Percentiles rank a stretch among this genome's conserved stretches.
Evolutionary conservation across 2,888 invertebrate genomes (phyloP).

Genomic region (Andricus quercusramuli): DNA sequence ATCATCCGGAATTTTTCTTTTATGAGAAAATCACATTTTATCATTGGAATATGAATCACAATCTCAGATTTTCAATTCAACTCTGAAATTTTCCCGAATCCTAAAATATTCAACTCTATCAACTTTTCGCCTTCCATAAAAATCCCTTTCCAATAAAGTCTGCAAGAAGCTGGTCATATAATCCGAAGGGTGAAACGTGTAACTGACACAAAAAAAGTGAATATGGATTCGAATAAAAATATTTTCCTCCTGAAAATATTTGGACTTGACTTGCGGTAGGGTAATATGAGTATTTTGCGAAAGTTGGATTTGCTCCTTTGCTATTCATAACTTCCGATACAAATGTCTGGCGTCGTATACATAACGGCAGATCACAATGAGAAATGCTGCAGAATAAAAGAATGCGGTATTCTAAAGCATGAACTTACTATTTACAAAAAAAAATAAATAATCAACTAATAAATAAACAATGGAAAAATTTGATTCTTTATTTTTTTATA

Average conservation of each 20-base stretch:
- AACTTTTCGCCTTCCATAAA: background rate
- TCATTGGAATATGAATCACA: background rate
- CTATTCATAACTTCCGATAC: slow-evolving; percentile 2
- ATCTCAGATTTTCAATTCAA: background rate
- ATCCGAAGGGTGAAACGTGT: background rate
- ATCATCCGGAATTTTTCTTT: too few species aligned
- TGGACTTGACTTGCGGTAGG: background rate
- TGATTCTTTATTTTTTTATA: too few species aligned
- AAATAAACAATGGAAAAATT: too few species aligned
- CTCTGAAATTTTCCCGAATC: background rate
- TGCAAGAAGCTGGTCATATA: background rate
- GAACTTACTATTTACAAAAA: too few species aligned
- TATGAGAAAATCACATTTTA: too few species aligned
- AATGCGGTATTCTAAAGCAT: too few species aligned
- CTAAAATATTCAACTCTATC: background rate
- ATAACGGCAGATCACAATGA: too few species aligned
- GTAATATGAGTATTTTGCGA: background rate
- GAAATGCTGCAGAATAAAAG: too few species aligned
- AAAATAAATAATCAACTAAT: too few species aligned
- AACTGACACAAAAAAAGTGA: background rate
- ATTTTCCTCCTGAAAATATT: background rate
- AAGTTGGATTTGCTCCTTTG: slow-evolving; percentile 16
- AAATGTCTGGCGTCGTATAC: background rate
- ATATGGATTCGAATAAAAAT: background rate
- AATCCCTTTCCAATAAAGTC: slow-evolving; percentile 1